Evolutionary conservation across 2,797 vertebrate genomes (phyloP).

Genomic region (Acanthopagrus latus): DNA sequence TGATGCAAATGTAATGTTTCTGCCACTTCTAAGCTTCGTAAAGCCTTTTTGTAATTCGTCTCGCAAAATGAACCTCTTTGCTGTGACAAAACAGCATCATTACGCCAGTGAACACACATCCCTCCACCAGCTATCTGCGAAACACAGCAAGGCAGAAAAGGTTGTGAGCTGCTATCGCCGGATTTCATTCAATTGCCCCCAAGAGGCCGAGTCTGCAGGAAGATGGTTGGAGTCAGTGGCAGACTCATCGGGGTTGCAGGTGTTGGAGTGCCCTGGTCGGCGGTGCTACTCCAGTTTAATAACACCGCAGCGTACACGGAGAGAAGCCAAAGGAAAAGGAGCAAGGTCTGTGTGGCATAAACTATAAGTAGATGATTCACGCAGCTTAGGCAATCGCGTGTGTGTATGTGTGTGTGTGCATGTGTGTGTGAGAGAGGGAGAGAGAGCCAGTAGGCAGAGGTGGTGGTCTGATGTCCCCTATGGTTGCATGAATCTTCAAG

Average conservation of each 20-base stretch:
- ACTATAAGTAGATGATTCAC: conserved; percentile 20
- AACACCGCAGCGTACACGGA: conserved; percentile 22
- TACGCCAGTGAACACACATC: conserved; percentile 7
- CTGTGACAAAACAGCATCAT: conserved; percentile 8
- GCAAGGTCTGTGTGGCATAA: conserved; percentile 16
- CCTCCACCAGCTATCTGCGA: conserved; percentile 13
- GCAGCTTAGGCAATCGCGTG: not conserved
- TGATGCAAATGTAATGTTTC: conserved; percentile 35
- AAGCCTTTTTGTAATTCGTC: conserved; percentile 39
- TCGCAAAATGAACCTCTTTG: conserved; percentile 31
- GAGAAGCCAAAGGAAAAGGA: conserved; percentile 15
- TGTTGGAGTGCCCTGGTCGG: conserved; percentile 16
- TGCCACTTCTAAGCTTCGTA: conserved; percentile 24
- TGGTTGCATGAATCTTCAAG: conserved; percentile 21
- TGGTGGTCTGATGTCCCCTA: not conserved
- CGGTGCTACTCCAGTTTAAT: conserved; percentile 22
- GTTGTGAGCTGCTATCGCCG: conserved; percentile 21
- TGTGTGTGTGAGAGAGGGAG: not conserved
- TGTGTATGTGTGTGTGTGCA: not conserved
- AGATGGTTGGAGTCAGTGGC: conserved; percentile 19
- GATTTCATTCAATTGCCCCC: conserved; percentile 37
- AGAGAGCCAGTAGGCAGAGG: conserved; percentile 2
- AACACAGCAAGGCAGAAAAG: conserved; percentile 10
- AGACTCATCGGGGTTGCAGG: conserved; percentile 43
- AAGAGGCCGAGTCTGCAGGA: conserved; percentile 24